These are phyloP conservation scores for Ophioninae sp. DNA, from an alignment of 2,888 invertebrate species.

Conservation along the genomic window DNA sequence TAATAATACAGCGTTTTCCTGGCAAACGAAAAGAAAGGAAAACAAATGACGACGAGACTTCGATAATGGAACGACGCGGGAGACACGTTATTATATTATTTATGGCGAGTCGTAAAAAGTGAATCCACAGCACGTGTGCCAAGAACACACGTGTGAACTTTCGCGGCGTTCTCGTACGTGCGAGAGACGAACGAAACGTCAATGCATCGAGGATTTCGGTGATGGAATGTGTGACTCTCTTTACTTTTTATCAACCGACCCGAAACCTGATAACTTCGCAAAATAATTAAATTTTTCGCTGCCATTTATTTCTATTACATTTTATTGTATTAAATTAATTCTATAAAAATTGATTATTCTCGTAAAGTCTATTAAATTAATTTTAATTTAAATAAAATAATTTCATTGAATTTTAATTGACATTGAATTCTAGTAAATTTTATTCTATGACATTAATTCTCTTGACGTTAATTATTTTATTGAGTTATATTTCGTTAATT, in stretches of 20 bases:
- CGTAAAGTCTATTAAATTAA: no score
- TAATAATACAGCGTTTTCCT: slow-evolving; percentile 28
- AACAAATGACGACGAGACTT: neutral
- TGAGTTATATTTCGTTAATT: no score
- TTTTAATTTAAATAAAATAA: no score
- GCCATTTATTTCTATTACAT: no score
- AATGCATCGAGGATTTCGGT: neutral
- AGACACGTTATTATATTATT: slow-evolving; percentile 33
- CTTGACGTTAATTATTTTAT: no score
- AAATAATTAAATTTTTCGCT: neutral
- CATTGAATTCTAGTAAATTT: no score
- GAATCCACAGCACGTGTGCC: slow-evolving; percentile 5
- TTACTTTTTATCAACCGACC: neutral
- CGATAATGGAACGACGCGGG: slow-evolving; percentile 24
- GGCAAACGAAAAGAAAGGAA: slow-evolving; percentile 7
- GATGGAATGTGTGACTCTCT: neutral
- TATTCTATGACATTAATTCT: no score
- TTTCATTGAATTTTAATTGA: no score
- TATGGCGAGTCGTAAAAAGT: slow-evolving; percentile 24
- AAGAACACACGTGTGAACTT: slow-evolving; percentile 13
- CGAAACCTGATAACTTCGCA: neutral
- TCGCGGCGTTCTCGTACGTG: neutral
- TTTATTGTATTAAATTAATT: no score
- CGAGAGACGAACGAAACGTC: neutral
- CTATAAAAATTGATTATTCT: no score